These are phyloP conservation scores for Neotoxoptera formosana DNA, from an alignment of 1,140 invertebrate species.

Conservation along the genomic window DNA sequence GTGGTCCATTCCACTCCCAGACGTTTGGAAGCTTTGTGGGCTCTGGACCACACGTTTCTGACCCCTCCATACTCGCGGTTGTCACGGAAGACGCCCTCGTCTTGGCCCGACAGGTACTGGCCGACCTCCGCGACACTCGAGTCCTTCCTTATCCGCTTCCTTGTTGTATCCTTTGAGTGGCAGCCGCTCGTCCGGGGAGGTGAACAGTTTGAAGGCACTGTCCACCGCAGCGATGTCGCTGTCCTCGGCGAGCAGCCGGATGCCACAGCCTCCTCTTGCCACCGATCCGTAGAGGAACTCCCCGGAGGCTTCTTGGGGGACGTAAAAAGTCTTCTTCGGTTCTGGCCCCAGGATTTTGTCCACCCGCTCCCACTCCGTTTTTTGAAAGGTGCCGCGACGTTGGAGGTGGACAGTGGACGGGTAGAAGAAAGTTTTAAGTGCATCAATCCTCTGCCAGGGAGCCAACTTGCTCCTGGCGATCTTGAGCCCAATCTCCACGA, in stretches of 20 bases:
- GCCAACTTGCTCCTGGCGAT: neutral
- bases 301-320: neutral
- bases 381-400: neutral
- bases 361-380: fast-evolving
- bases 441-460: neutral
- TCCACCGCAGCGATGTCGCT: neutral
- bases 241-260: neutral
- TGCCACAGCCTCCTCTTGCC: fast-evolving
- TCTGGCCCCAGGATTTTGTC: neutral
- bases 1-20: no score
- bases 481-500: fast-evolving
- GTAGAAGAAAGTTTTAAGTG: neutral
- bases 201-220: neutral
- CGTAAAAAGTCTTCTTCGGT: fast-evolving
- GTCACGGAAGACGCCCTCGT: no score
- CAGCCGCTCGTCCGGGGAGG: fast-evolving
- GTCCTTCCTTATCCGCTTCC: neutral
- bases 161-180: no score
- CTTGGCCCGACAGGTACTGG: no score
- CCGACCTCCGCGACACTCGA: no score
- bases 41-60: neutral
- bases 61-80: no score
- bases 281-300: neutral
- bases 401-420: neutral
- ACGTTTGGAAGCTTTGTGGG: neutral